Base-by-base conservation (phyloP, 2,888 invertebrate genomes). In the Pristionchus arcanus region DNA sequence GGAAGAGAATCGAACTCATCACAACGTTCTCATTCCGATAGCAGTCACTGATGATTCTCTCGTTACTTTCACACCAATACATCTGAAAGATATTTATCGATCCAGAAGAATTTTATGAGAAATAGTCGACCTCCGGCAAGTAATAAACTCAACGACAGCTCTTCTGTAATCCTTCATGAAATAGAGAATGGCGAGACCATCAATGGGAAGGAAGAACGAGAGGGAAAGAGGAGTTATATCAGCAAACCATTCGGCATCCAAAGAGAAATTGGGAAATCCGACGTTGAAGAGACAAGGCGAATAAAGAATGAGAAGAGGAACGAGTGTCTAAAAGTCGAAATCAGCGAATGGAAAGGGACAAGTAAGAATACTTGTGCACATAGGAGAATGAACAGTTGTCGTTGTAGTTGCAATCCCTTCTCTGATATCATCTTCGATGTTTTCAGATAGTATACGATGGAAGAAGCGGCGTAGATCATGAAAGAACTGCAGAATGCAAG, bases 141-240 rank as follows among this genome's bases (percentile, higher is more conserved):
- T 28, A 4, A 28, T 66, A 9, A 66, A 25, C 4, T 28, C 28
- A 25, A 66, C 28, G 3, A 25, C 66, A 25, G 66, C 66, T 25
- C 25, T 66, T 66, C 66, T 66, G 25, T 66, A 66, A 7, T 66
- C 66, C 66, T 66, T 66, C 66, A 66, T 66, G 66, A 66, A 66
- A n/a, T 66, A 66, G 28, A 66, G 25, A n/a, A 66, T 66, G 13
- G 66, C 66, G 25, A 66, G 66, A 4, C 66, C 28, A 66, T 66
- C 66, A 25, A 66, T n/a, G 66, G 66, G 66, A 66, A 66, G 66
- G 28, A 66, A 66, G 28, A 66, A 28, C n/a, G 66, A 66, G 28
- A 66, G 66, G 28, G 66, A 66, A 25, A 66, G 66, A 15, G 66
- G 66, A 28, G 66, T 66, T 28, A 66, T 13, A 28, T 66, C 66